These are phyloP conservation scores for Ephialtes manifestator DNA, from an alignment of 2,888 invertebrate species.

Conservation along the genomic window DNA sequence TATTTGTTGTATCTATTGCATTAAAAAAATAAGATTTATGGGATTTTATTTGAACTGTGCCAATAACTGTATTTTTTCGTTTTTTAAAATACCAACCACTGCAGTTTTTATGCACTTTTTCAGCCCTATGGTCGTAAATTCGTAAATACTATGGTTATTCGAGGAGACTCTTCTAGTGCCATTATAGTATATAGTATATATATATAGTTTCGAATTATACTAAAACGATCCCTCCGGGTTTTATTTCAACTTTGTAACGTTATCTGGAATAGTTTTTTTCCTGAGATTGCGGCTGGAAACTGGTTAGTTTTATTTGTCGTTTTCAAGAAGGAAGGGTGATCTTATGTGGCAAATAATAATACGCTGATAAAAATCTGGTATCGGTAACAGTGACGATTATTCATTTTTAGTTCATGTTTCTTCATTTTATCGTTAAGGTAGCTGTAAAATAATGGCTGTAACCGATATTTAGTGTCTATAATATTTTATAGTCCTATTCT, in stretches of 20 bases:
- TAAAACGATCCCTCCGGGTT: constrained; percentile 33
- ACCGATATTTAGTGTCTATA: too few species aligned
- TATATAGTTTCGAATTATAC: constrained; percentile 42
- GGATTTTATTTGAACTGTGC: not conserved
- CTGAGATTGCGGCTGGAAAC: not conserved
- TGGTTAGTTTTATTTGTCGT: not conserved
- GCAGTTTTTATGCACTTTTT: not conserved
- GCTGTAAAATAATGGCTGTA: too few species aligned
- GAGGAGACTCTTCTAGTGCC: constrained; percentile 33
- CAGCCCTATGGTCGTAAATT: constrained; percentile 44
- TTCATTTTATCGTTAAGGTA: too few species aligned
- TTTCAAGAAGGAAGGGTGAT: too few species aligned
- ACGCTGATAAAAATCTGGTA: too few species aligned
- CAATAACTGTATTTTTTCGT: not conserved
- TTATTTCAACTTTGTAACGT: not conserved
- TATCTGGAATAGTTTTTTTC: not conserved
- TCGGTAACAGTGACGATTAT: too few species aligned
- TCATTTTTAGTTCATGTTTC: too few species aligned
- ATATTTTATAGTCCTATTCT: too few species aligned
- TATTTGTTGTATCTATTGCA: too few species aligned
- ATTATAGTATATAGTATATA: constrained; percentile 28
- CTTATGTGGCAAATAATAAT: too few species aligned
- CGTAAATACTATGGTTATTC: constrained; percentile 45
- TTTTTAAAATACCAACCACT: not conserved
- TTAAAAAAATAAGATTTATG: too few species aligned